A percentile compares a stretch with the other conserved stretches of the same genome.
phyloP scores from a whole-genome alignment of 2,113 vertebrate genomes.

The Haemorhous mexicanus region DNA sequence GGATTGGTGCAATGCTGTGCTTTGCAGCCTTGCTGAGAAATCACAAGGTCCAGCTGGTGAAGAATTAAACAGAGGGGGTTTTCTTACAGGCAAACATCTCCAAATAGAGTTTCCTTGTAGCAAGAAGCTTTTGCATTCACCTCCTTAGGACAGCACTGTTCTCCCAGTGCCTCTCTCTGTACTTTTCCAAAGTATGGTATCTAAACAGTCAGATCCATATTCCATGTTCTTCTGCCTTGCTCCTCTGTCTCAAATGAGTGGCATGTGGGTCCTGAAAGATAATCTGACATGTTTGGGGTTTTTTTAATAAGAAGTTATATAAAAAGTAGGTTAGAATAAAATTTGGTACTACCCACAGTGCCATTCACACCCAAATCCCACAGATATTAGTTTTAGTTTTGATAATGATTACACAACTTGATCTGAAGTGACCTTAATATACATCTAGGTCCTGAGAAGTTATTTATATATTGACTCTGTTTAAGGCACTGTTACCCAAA shows the following conservation, averaged over 20 bases:
- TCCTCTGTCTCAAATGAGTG: background rate
- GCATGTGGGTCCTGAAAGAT: background rate
- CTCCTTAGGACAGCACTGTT: background rate
- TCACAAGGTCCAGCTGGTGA: background rate
- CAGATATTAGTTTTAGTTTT: background rate
- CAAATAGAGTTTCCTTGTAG: background rate
- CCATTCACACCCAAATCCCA: background rate
- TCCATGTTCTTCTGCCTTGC: background rate
- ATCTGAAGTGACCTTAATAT: background rate
- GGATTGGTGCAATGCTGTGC: background rate
- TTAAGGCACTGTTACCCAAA: background rate
- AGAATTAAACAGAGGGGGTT: background rate
- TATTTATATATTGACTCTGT: background rate
- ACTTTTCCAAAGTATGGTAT: background rate
- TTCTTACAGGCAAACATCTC: background rate
- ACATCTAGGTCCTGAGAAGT: background rate
- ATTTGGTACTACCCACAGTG: background rate
- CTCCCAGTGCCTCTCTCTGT: background rate
- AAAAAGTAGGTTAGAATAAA: background rate
- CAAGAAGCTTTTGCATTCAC: background rate
- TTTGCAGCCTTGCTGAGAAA: slow-evolving; percentile 1
- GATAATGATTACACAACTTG: background rate
- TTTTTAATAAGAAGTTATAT: background rate
- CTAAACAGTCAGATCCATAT: background rate
- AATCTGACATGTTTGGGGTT: background rate